Evolutionary conservation across 2,113 vertebrate genomes (phyloP), one percentile per base, ranked within the genome.

Genomic region (Erpornis zantholeuca): DNA sequence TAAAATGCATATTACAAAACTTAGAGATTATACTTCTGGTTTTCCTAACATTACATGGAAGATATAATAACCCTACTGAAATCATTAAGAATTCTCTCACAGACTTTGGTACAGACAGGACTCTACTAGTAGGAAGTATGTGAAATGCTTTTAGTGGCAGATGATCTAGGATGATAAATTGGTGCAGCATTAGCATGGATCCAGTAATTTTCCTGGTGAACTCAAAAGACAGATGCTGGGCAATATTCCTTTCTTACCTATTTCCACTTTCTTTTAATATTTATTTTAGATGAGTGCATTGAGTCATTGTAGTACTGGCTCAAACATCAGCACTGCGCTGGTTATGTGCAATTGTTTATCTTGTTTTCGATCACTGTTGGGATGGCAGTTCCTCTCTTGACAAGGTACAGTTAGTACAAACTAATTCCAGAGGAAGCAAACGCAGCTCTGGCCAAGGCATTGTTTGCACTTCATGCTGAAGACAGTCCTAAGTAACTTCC

Each of bases 401-500:
- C 72, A 60, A 82, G 33, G 27, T 60, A 65, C 59, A 82, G 42
- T 70, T 73, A 73, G 52, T 56, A 78, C 65, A 68, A 40, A 78
- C 54, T 81, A 86, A 64, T 57, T 47, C 29, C 79, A 92, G 54
- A 84, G 82, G 81, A 94, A 88, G 83, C 47, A 92, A 82, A 82
- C 0, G 0, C 2, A 11, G 36, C 20, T 86, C 76, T 66, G 25
- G 80, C 95, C 94, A 97, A 91, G 77, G 56, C 50, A 91, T 94
- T 96, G 77, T 95, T 86, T 92, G 38, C 7, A 27, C 6, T 77
- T 54, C 19, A 7, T 90, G 76, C 38, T 73, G 71, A 81, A 80
- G 86, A 88, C 82, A 60, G 88, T 94, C 44, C 77, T 54, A 82
- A 82, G 40, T 63, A n/a, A 75, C 69, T 95, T 97, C 86, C 91